A percentile compares a stretch with the other conserved stretches of the same genome.
Conservation (phyloP, 2,113 vertebrate species). For the Peromyscus maniculatus region DNA sequence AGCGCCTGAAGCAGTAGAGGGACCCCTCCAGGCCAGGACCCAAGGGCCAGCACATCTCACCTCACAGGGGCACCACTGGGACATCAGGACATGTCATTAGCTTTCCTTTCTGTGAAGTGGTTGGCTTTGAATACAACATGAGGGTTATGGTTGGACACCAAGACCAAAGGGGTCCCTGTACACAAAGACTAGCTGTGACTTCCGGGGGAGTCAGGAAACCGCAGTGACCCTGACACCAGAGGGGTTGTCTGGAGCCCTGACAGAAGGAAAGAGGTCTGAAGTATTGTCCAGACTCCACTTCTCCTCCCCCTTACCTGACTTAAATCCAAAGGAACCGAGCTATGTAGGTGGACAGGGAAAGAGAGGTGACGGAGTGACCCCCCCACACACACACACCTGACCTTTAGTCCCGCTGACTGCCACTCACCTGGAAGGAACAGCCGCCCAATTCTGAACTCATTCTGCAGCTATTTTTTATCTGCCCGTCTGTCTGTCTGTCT, state of each 20-base stretch:
- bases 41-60: no score
- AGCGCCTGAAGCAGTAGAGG: neutral
- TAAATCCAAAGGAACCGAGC: neutral
- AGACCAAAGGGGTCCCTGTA: neutral
- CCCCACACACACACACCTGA: neutral
- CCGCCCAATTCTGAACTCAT: neutral
- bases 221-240: neutral
- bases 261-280: neutral
- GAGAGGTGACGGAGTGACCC: accelerated
- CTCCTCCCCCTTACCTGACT: neutral
- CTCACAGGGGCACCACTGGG: neutral
- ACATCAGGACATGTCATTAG: neutral
- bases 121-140: neutral
- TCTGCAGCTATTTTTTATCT: neutral
- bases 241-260: neutral
- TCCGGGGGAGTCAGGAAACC: neutral
- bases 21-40: neutral
- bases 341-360: neutral
- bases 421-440: neutral
- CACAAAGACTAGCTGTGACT: neutral
- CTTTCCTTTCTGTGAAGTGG: neutral
- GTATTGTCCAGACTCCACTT: neutral
- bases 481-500: no score
- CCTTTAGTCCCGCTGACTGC: neutral
- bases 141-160: neutral